Evolutionary conservation across 2,888 invertebrate genomes (phyloP), one percentile per base, ranked within the genome.

Genomic region (Pantelozetes paolii): DNA sequence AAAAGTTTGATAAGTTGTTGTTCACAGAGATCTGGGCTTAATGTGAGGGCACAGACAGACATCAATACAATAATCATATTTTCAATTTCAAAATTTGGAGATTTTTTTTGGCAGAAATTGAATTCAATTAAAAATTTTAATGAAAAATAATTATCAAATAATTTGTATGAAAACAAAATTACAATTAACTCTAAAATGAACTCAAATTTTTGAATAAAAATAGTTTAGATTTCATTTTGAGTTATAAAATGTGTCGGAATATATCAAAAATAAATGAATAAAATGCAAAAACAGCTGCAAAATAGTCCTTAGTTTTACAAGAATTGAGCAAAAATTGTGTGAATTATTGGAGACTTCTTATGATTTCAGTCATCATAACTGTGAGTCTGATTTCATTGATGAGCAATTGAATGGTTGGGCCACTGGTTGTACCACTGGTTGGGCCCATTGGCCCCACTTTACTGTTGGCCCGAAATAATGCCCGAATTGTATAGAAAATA

Each of bases 321-420:
- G 23, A 67, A 18, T 67, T 67, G 36, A 30, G 67, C 20, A 36
- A 40, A 6, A 54, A 54, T 54, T 23, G 30, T 59, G 32, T 11
- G 67, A 67, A 67, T 40, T n/a, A 42, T 40, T 40, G 23, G 15
- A 67, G n/a, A 67, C 67, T 67, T 67, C 67, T 67, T 67, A 67
- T 67, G 67, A 67, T 67, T 67, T 23, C 67, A 67, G 42, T 67
- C 67, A 67, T 67, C 40, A 67, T 67, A 67, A 20, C 67, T 40
- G 40, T 30, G 32, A 40, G 23, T 67, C 40, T 67, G 40, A 67
- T 67, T 67, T 67, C 67, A 67, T 30, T 59, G 42, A 40, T 42
- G 42, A 67, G 40, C 42, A 20, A 67, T 67, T 40, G 40, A 67
- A 67, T 67, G 23, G 67, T 32, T 15, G n/a, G n/a, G n/a, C n/a